A percentile compares a stretch with the other conserved stretches of the same genome.
phyloP scores from a whole-genome alignment of 37 sponge, comb jelly and placozoan genomes.

The Halisarca cf. caerulea region DNA sequence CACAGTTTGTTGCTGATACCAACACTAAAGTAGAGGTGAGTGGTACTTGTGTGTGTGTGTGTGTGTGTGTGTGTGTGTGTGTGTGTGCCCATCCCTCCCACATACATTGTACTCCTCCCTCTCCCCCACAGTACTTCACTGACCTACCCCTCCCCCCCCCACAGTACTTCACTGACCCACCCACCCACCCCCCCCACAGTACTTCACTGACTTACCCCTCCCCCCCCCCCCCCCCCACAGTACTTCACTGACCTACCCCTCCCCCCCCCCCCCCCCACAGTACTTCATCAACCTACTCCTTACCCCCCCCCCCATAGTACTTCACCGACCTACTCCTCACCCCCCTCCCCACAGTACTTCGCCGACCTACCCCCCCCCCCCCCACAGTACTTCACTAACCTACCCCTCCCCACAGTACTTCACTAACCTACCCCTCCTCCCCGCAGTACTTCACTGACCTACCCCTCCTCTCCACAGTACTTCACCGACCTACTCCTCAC shows the following conservation, averaged over 20 bases:
- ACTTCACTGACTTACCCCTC: not conserved
- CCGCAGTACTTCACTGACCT: too few relatives aligned
- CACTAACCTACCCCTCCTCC: too few relatives aligned
- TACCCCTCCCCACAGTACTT: too few relatives aligned
- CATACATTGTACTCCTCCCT: not conserved
- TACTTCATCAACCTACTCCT: not conserved
- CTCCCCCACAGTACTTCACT: too few relatives aligned
- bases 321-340: not conserved
- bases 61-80: not conserved
- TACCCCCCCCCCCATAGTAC: not conserved
- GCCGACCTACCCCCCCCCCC: not conserved
- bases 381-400: not conserved
- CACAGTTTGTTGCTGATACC: slow-evolving; percentile 84
- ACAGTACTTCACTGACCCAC: too few relatives aligned
- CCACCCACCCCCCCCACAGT: too few relatives aligned
- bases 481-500: too few relatives aligned
- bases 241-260: not conserved
- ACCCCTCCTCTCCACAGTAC: too few relatives aligned
- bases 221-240: not conserved
- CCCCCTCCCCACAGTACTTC: not conserved
- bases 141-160: too few relatives aligned
- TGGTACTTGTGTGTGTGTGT: not conserved
- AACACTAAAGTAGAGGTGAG: slow-evolving; percentile 72
- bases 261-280: not conserved
- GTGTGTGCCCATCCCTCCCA: not conserved